Base-by-base conservation (phyloP, 30 jellyfish, hydroid and myxozoan genomes). In the Chironex yamaguchii region DNA sequence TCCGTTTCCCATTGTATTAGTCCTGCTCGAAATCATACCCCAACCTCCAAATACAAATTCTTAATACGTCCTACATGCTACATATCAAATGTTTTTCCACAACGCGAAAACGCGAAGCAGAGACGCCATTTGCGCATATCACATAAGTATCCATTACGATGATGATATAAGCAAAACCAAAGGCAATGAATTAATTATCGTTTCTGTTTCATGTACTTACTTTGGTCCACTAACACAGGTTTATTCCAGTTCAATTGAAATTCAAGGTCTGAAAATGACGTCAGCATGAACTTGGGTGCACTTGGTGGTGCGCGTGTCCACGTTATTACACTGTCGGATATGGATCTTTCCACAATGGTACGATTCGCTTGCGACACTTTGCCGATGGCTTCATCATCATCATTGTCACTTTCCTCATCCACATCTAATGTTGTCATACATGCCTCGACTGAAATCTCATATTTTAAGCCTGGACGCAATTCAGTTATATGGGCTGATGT, bases 301-400 rank as follows among this genome's bases (percentile, higher is more conserved):
- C 68, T 65, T 17, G 96, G 96, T 26, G 87, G 92, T 9, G 96
- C 90, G 17, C 89, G 71, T 24, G 96, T 75, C 96, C 96, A 86
- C 6, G 81, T 34, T 31, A 34, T 6, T 3, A 73, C 78, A 6
- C 17, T 64, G 33, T 52, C 25, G 32, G 96, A 33, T 53, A 24
- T 49, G 17, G 87, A 22, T 4, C 24, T 34, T 21, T 86, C 96
- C 25, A 76, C 17, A 0, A 75, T 62, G 3, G 9, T 17, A 42
- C 17, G 13, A 42, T 42, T 42, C 17, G 58, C 58, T 42, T 42
- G 58, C 9, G 58, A 42, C 9, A 17, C 76, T 13, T 20, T 27
- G 14, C 42, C 89, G 26, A 17, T 20, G 33, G 24, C 88, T 6
- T 26, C 65, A 12, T 76, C 24, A 29, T 42, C 58, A 42, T 42